A percentile compares a stretch with the other conserved stretches of the same genome.
phyloP scores from a whole-genome alignment of 1,140 invertebrate genomes.

The Pogonomyrmex barbatus region DNA sequence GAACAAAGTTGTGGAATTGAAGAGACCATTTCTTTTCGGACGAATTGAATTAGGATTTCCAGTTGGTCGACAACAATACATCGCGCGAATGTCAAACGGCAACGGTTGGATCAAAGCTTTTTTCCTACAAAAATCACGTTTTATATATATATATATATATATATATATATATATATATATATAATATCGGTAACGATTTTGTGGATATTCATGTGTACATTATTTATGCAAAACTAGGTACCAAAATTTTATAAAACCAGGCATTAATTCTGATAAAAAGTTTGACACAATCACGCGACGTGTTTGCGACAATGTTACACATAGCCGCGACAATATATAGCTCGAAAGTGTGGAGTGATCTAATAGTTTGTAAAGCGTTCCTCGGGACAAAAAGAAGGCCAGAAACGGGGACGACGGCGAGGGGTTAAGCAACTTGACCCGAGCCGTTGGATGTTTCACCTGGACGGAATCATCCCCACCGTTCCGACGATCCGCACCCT shows the following conservation, averaged over 20 bases:
- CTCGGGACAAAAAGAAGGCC: constrained; percentile 45
- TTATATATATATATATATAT: neutral
- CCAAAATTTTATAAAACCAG: constrained; percentile 10
- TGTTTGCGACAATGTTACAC: neutral
- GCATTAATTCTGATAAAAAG: constrained; percentile 20
- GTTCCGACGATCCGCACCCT: constrained; percentile 70
- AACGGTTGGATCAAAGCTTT: neutral
- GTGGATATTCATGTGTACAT: neutral
- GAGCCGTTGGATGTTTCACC: constrained; percentile 73
- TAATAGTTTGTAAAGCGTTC: constrained; percentile 50
- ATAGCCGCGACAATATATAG: constrained; percentile 16
- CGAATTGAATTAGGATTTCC: constrained; percentile 51
- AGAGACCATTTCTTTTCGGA: constrained; percentile 50
- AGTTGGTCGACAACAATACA: constrained; percentile 4
- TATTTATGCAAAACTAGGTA: neutral
- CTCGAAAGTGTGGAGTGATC: constrained; percentile 3
- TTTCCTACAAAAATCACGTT: neutral
- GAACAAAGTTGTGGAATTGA: constrained; percentile 11
- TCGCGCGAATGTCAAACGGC: constrained; percentile 29
- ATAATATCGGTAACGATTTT: no score
- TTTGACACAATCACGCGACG: neutral
- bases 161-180: neutral
- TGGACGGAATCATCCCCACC: constrained; percentile 72
- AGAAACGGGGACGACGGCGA: constrained; percentile 23
- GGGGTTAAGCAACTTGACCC: constrained; percentile 73